phyloP scores from a whole-genome alignment of 2,113 vertebrate genomes.

The Gallinago media region DNA sequence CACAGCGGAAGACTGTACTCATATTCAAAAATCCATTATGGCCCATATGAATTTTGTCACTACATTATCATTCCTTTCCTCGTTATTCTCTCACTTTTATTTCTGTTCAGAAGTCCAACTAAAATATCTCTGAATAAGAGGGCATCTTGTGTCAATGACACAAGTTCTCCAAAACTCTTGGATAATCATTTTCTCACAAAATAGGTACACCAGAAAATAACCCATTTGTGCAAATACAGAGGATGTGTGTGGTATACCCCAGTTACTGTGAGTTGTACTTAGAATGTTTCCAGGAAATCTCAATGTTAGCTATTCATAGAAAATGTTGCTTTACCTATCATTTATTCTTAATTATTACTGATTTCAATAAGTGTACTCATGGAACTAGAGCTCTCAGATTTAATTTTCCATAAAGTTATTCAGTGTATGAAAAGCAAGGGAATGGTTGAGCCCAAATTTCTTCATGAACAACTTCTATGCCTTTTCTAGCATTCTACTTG shows the following conservation, averaged over 20 bases:
- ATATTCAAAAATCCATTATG: not conserved
- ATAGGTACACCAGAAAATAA: not conserved
- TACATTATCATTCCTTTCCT: not conserved
- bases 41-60: not conserved
- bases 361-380: not conserved
- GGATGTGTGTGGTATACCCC: not conserved
- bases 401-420: not conserved
- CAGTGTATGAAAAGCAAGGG: not conserved
- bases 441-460: not conserved
- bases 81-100: not conserved
- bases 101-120: not conserved
- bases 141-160: not conserved
- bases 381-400: not conserved
- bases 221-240: not conserved
- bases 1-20: not conserved
- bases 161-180: not conserved
- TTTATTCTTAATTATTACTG: not conserved
- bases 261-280: not conserved
- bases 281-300: not conserved
- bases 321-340: not conserved
- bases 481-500: not conserved
- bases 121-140: not conserved
- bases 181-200: not conserved
- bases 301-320: not conserved
- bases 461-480: not conserved